Evolutionary conservation across 1,140 invertebrate genomes (phyloP), one percentile per base, ranked within the genome.

Genomic region (Aradophagus sp.): DNA sequence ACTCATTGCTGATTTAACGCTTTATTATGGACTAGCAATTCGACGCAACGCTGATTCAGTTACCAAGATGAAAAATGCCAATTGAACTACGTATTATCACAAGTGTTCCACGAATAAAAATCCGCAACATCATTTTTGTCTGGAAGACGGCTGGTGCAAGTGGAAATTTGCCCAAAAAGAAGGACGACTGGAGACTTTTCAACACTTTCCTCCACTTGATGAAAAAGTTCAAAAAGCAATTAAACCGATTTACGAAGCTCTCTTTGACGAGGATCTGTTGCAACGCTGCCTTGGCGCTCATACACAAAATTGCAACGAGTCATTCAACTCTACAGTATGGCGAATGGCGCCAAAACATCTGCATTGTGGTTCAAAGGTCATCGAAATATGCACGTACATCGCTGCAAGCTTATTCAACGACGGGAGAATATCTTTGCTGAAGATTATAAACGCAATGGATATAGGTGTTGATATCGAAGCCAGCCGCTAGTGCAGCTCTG

Each of bases 71-170:
- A 50, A 19, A 23, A 14, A 38, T 11, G 32, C 32, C 11, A 35
- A 36, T 4, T 50, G 47, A 20, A 34, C 47, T 5, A 50, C 32
- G 0, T 50, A 14, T 50, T 38, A 36, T 14, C 34, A 50, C 13
- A 50, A 50, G 19, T 48, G 34, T 14, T 36, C 47, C 4, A 50
- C 47, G 11, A 16, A 50, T 23, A 14, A 26, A 4, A 12, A 50
- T 12, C 34, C 34, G 14, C 27, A 47, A 47, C 42, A 47, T 27
- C 42, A 47, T 17, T n/a, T 13, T 13, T 45, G 29, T 19, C 35
- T 26, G 10, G 34, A 53, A 39, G 15, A 38, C 14, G 41, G 48
- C 48, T 39, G 36, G 35, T 53, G 48, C 36, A 53, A 53, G 34
- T 39, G 48, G 35, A 12, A 17, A 41, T 19, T 53, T 27, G 23